Conservation (phyloP, 2,113 vertebrate species). For the Dipodomys merriami region DNA sequence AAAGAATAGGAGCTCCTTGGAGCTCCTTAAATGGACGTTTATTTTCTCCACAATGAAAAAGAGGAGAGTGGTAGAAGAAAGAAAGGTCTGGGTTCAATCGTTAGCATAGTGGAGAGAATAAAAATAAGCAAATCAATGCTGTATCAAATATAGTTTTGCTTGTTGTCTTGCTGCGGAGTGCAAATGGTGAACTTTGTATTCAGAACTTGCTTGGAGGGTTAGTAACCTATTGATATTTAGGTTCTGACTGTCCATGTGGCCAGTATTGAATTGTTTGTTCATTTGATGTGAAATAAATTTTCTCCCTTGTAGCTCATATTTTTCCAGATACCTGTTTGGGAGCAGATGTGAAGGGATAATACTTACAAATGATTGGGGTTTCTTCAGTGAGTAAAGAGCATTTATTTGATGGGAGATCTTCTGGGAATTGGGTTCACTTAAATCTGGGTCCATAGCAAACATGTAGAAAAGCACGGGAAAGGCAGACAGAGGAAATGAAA, state of each 20-base stretch:
- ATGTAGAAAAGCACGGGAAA: conserved; percentile 34
- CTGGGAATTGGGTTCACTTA: neutral
- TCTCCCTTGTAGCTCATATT: conserved; percentile 39
- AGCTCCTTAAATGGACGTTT: neutral
- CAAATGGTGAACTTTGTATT: conserved; percentile 44
- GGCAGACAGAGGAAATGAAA: conserved; percentile 46
- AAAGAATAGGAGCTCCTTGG: neutral
- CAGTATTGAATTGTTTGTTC: neutral
- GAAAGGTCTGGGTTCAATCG: neutral
- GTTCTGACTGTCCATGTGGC: conserved; percentile 27
- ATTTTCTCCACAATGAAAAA: conserved; percentile 31
- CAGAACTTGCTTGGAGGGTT: conserved; percentile 31
- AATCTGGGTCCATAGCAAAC: conserved; percentile 22
- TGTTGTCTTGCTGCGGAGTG: neutral
- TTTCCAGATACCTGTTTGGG: neutral
- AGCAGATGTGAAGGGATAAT: neutral
- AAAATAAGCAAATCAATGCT: neutral
- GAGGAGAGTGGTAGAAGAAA: neutral
- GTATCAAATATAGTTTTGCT: neutral
- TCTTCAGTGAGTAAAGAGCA: conserved; percentile 42
- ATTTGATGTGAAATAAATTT: conserved; percentile 50
- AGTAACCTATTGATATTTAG: conserved; percentile 23
- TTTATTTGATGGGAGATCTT: neutral
- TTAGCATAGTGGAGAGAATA: neutral
- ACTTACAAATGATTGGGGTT: conserved; percentile 39